Base-by-base conservation (phyloP, 2,797 vertebrate genomes). In the Macroramphosus scolopax region DNA sequence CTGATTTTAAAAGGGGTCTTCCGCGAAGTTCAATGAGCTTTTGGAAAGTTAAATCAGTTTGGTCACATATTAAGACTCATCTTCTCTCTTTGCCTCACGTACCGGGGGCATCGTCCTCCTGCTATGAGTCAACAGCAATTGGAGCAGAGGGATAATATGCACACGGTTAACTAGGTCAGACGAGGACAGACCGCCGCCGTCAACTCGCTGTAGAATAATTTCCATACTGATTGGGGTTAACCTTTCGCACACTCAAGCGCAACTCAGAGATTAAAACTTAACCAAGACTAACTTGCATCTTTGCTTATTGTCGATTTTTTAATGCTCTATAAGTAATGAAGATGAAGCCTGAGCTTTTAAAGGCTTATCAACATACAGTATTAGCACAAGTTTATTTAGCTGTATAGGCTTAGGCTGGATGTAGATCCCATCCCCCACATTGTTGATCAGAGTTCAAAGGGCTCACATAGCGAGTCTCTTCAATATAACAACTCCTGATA, bases 131-230 rank as follows among this genome's bases (percentile, higher is more conserved):
- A 78, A 80, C 74, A 63, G 77, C 75, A 74, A 67, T 8, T 52
- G 62, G 58, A 75, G 70, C 60, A 65, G 52, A 64, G 63, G 49
- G 56, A 73, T 66, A 72, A 61, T 75, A 68, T 72, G 65, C 63
- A 63, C 61, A 67, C 47, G 48, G 47, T 73, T 72, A 80, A 76
- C 75, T 74, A 56, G 78, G 75, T 83, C 82, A 75, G 50, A 33
- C 6, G 35, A 58, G 73, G 75, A 80, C 77, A 76, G 29, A 65
- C 67, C 60, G 50, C 49, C 24, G 65, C 48, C 32, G 63, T 75
- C 67, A 62, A 51, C 58, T 70, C 24, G 52, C n/a, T 51, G 42
- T 44, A 56, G 44, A 71, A 66, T 57, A 54, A 63, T 63, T 64
- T 61, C 59, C 43, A 60, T 63, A 43, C 52, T 60, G 65, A 82